These are phyloP conservation scores for Pseudomyrmex dendroicus DNA, from an alignment of 1,140 invertebrate species.

Conservation along the genomic window DNA sequence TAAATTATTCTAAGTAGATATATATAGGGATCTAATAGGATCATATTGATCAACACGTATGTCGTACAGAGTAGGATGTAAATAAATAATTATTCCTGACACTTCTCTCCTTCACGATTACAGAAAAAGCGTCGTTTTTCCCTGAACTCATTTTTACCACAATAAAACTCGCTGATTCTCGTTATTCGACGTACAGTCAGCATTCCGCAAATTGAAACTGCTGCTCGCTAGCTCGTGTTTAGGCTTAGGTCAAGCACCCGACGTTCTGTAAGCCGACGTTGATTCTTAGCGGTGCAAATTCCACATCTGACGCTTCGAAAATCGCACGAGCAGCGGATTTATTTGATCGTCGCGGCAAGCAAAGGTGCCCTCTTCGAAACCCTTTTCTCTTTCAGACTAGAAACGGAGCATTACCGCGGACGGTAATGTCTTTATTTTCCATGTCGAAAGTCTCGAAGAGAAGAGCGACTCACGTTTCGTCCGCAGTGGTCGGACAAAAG, in stretches of 20 bases:
- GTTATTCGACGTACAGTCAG: slow-evolving; percentile 50
- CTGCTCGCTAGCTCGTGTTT: slow-evolving; percentile 18
- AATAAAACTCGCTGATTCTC: neutral
- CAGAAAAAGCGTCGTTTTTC: neutral
- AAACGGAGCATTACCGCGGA: slow-evolving; percentile 45
- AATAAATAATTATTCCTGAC: slow-evolving; percentile 18
- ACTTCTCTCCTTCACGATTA: neutral
- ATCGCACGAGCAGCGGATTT: slow-evolving; percentile 36
- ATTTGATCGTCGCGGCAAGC: slow-evolving; percentile 15
- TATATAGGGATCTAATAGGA: no score
- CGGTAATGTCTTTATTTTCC: slow-evolving; percentile 56
- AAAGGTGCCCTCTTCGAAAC: neutral
- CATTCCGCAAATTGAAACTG: slow-evolving; percentile 55
- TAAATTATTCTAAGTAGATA: no score
- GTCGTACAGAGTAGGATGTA: no score
- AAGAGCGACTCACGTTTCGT: slow-evolving; percentile 64
- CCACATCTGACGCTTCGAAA: slow-evolving; percentile 37
- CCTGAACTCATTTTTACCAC: neutral
- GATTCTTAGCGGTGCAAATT: slow-evolving; percentile 48
- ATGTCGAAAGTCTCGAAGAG: slow-evolving; percentile 59
- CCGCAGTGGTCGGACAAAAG: slow-evolving; percentile 69
- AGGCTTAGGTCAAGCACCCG: slow-evolving; percentile 67
- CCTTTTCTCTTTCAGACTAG: slow-evolving; percentile 16
- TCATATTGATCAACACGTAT: no score
- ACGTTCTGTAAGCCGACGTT: slow-evolving; percentile 37